Evolutionary conservation across 2,797 vertebrate species (phyloP).

Genomic region (Rhinogobio ventralis): DNA sequence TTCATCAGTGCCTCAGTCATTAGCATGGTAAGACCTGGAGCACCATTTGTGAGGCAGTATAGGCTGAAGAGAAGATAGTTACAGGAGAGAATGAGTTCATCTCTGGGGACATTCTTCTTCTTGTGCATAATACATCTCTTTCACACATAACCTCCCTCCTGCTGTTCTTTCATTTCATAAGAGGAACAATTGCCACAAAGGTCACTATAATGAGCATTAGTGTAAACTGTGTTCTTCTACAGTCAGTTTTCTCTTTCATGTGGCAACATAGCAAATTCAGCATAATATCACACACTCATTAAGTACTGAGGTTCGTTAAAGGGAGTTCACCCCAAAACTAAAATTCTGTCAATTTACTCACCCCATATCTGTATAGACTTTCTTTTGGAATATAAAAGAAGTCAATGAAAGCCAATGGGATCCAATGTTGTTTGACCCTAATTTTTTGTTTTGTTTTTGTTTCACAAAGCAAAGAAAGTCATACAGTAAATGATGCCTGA

Average conservation of each 20-base stretch:
- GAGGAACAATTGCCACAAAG: background rate
- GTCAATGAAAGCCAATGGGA: background rate
- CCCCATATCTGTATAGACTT: background rate
- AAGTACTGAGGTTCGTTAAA: background rate
- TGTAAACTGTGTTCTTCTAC: background rate
- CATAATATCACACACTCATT: background rate
- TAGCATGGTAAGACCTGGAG: constrained; percentile 61
- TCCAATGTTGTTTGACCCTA: background rate
- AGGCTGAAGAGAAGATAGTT: constrained; percentile 4
- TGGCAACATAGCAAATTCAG: background rate
- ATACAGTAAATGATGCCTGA: background rate
- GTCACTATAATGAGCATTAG: background rate
- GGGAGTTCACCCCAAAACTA: background rate
- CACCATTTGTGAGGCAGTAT: constrained; percentile 1
- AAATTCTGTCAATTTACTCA: background rate
- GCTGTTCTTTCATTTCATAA: background rate
- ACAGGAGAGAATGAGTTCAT: background rate
- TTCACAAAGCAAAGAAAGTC: background rate
- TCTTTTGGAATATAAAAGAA: background rate
- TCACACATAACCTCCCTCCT: background rate
- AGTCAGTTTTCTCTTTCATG: background rate
- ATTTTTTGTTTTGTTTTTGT: background rate
- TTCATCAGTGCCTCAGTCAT: constrained; percentile 69
- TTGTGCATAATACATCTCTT: constrained; percentile 23
- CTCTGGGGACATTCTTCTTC: constrained; percentile 23